Percentiles rank a stretch among this genome's conserved stretches.
These are phyloP conservation scores for Thaleichthys pacificus DNA, from an alignment of 2,797 vertebrate genomes.

Conservation along the genomic window DNA sequence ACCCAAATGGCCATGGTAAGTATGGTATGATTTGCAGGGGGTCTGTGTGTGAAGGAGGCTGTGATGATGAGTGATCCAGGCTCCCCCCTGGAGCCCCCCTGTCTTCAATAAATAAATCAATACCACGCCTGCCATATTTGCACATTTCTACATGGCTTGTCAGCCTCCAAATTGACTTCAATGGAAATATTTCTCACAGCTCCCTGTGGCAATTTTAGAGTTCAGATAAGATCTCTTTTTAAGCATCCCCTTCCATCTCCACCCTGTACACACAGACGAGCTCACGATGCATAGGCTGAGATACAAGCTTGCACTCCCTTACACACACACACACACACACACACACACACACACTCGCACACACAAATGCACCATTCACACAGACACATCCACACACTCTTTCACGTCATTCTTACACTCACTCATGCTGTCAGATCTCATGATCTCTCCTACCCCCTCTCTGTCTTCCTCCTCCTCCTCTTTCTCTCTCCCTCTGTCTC, in stretches of 20 bases:
- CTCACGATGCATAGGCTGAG: background rate
- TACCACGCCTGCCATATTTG: slow-evolving; percentile 56
- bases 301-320: background rate
- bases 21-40: slow-evolving; percentile 41
- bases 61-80: slow-evolving; percentile 36
- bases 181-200: slow-evolving; percentile 54
- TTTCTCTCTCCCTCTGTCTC: too few species aligned
- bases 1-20: slow-evolving; percentile 44
- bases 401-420: slow-evolving; percentile 10
- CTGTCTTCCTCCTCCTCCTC: background rate
- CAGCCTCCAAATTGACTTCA: slow-evolving; percentile 57
- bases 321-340: background rate
- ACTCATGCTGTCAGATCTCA: background rate
- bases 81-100: slow-evolving; percentile 26
- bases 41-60: slow-evolving; percentile 21
- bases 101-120: slow-evolving; percentile 64
- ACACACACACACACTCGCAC: background rate
- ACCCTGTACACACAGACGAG: background rate
- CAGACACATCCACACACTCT: background rate
- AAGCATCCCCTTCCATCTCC: slow-evolving; percentile 8
- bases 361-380: too few species aligned
- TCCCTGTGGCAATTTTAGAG: slow-evolving; percentile 45
- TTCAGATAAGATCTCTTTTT: slow-evolving; percentile 58
- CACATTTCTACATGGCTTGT: slow-evolving; percentile 60
- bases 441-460: slow-evolving; percentile 28